phyloP scores from a whole-genome alignment of 2,888 invertebrate genomes.

The Dromius quadrimaculatus region DNA sequence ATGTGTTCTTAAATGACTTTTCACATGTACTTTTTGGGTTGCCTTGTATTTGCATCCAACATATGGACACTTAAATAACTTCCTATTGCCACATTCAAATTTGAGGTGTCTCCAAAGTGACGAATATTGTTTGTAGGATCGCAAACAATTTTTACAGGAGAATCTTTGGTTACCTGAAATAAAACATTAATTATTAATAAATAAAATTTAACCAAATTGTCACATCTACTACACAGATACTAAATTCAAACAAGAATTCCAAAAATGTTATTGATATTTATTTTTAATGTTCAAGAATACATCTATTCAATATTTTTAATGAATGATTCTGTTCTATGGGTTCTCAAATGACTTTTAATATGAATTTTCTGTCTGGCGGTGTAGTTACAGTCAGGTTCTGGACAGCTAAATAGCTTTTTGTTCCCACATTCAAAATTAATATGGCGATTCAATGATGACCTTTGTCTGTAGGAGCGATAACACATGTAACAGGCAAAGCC shows the following conservation, averaged over 20 bases:
- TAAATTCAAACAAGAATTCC: no score
- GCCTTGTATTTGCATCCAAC: constrained; percentile 52
- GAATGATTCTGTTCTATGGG: neutral
- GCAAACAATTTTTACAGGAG: constrained; percentile 8
- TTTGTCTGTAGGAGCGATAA: neutral
- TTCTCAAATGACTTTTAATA: constrained; percentile 49
- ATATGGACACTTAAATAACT: constrained; percentile 59
- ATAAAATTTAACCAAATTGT: neutral
- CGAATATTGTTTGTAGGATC: constrained; percentile 17
- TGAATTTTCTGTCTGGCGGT: constrained; percentile 56
- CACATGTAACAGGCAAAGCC: no score
- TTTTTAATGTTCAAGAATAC: no score
- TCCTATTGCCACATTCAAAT: constrained; percentile 70
- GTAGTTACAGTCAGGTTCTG: constrained; percentile 29
- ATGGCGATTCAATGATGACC: neutral
- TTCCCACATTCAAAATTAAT: constrained; percentile 70
- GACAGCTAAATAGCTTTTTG: constrained; percentile 63
- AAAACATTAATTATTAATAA: constrained; percentile 6
- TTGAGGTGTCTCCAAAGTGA: constrained; percentile 56
- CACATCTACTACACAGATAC: no score
- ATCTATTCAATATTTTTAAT: neutral
- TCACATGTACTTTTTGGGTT: constrained; percentile 57
- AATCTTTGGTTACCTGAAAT: constrained; percentile 15
- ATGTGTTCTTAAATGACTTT: constrained; percentile 38
- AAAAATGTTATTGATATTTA: no score